These are phyloP conservation scores for Caenorhabditis remanei DNA, from an alignment of 1,140 invertebrate species.

Conservation along the genomic window DNA sequence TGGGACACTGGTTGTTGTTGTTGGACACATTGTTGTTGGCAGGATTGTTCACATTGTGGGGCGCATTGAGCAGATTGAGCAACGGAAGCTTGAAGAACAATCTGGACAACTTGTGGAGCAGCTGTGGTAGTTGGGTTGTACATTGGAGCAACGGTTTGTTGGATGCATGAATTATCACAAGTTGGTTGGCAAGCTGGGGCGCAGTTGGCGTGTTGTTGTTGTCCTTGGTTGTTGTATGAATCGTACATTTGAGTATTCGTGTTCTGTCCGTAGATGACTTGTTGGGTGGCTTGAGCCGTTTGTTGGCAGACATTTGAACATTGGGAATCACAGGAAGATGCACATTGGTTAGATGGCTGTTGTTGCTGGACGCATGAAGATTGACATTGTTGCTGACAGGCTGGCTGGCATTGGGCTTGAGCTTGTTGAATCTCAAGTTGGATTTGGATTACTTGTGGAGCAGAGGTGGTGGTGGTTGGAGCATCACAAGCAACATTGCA, in stretches of 20 bases:
- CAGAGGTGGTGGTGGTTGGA: conserved; percentile 2
- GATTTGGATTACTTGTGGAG: conserved; percentile 20
- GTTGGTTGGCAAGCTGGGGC: conserved; percentile 31
- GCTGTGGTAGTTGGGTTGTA: conserved; percentile 4
- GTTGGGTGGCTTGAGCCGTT: conserved; percentile 26
- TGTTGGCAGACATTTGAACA: conserved; percentile 19
- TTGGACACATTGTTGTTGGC: conserved; percentile 60
- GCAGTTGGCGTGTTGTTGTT: conserved; percentile 34
- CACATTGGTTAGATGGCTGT: conserved; percentile 6
- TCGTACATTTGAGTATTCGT: conserved; percentile 22
- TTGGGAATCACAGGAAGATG: conserved; percentile 14
- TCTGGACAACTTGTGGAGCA: conserved; percentile 43
- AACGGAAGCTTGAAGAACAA: conserved; percentile 31
- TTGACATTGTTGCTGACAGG: neutral
- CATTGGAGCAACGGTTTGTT: conserved; percentile 6
- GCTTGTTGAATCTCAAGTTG: neutral
- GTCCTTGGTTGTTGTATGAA: conserved; percentile 9
- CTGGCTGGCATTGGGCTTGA: conserved; percentile 30
- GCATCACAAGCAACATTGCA: conserved; percentile 45
- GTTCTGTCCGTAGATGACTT: conserved; percentile 30
- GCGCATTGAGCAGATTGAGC: conserved; percentile 47
- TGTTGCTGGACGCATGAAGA: conserved; percentile 9
- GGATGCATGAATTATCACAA: conserved; percentile 31
- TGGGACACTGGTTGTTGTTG: conserved; percentile 54
- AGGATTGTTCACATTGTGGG: conserved; percentile 54